These are phyloP conservation scores for Henricia sp. DNA, from an alignment of 53 echinoderm and acorn worm genomes.

Conservation along the genomic window DNA sequence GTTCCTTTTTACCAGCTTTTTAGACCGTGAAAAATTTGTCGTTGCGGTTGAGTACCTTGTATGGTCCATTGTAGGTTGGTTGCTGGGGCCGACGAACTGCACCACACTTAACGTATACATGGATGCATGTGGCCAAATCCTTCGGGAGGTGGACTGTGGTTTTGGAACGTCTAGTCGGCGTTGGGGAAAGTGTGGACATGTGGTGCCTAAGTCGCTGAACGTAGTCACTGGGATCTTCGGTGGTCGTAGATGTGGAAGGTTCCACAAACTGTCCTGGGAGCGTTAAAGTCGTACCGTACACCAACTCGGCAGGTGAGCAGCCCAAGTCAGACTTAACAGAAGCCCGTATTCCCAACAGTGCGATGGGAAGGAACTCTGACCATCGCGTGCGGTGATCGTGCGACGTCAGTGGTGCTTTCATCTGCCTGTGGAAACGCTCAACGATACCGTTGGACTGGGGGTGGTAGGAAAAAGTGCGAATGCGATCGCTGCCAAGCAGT, in stretches of 20 bases:
- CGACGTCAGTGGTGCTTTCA: neutral
- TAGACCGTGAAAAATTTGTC: too few relatives aligned
- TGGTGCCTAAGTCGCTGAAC: neutral
- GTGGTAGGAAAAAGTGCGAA: neutral
- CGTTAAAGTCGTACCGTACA: neutral
- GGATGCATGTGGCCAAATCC: neutral
- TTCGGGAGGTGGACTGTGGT: neutral
- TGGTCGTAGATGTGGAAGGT: neutral
- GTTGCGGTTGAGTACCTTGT: too few relatives aligned
- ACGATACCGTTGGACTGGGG: neutral
- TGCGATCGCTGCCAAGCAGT: too few relatives aligned
- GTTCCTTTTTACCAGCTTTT: too few relatives aligned
- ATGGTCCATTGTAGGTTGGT: too few relatives aligned
- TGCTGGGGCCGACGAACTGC: too few relatives aligned
- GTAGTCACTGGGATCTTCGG: neutral
- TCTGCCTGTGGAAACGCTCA: neutral
- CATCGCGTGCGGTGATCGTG: conserved; percentile 8
- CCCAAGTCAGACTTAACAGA: conserved; percentile 3
- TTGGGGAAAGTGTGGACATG: neutral
- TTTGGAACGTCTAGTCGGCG: neutral
- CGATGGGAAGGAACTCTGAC: too few relatives aligned
- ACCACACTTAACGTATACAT: conserved; percentile 34
- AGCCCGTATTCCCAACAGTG: too few relatives aligned
- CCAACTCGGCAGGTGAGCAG: neutral
- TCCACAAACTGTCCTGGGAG: neutral